Base-by-base conservation (phyloP, 1,140 invertebrate species). In the Lepidurus arcticus region DNA sequence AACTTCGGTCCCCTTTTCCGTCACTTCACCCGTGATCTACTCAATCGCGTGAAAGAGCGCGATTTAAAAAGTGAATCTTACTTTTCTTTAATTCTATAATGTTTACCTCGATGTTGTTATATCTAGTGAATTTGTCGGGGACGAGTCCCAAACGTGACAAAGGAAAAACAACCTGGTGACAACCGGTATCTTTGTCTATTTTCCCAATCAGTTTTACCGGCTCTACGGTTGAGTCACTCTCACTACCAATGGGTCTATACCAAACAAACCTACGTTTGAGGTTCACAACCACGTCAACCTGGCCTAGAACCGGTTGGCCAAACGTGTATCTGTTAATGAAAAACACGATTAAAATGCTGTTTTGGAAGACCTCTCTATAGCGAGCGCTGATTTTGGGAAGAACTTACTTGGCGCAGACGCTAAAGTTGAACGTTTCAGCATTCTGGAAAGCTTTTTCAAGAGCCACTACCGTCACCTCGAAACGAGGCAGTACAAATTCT, bases 401-500 rank as follows among this genome's bases (percentile, higher is more conserved):
- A 7, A 11, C 13, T 53, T 53, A 53, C 47, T 65, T 65, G 13
- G 53, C 53, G 1, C 53, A 65, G n/a, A 65, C 53, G 53, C 53
- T 16, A 21, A 65, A 65, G 8, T 65, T 21, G 53, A 65, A 21
- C 21, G 53, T 65, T 65, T 16, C 53, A 65, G 53, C 53, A 9
- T 87, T 86, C 1, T 86, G 85, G 53, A 90, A 85, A 47, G 90
- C 87, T 47, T 87, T 90, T 53, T 86, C 84, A 0, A 90, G 90
- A 16, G 89, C 85, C n/a, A 85, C 85, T 10, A 92, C 85, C 0
- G 86, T 87, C 0, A 92, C 88, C 84, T 91, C 88, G 80, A 91
- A 92, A 80, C 89, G 88, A 7, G 90, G 91, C 10, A 92, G 82
- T 43, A 90, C 87, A 80, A 90, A 90, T 82, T 90, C 88, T 42